phyloP scores from a whole-genome alignment of 1,140 invertebrate species.

The Dinoponera quadriceps region DNA sequence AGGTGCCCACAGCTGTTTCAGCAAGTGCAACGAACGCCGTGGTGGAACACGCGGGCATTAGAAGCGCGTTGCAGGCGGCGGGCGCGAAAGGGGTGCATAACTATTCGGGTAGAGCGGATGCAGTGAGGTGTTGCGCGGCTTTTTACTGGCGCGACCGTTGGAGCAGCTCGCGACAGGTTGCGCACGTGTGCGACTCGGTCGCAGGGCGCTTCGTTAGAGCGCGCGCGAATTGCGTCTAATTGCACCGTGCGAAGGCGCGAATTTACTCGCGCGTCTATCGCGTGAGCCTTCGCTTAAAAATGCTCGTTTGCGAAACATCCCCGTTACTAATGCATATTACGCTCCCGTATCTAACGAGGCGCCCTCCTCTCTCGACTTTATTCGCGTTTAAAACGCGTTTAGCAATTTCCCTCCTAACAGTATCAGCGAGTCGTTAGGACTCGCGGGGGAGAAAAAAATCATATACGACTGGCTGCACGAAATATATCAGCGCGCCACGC shows the following conservation, averaged over 20 bases:
- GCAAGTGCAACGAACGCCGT: slow-evolving; percentile 81
- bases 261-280: neutral
- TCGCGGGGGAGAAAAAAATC: neutral
- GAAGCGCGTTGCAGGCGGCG: slow-evolving; percentile 76
- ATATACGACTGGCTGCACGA: too few relatives aligned
- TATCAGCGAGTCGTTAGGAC: neutral
- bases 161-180: slow-evolving; percentile 73
- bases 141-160: slow-evolving; percentile 76
- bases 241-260: neutral
- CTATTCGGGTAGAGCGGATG: slow-evolving; percentile 74
- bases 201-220: slow-evolving; percentile 10
- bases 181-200: slow-evolving; percentile 36
- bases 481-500: neutral
- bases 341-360: too few relatives aligned
- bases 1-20: slow-evolving; percentile 83
- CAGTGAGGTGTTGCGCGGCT: slow-evolving; percentile 68
- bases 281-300: neutral
- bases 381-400: neutral
- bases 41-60: slow-evolving; percentile 79
- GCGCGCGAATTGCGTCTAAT: slow-evolving; percentile 31
- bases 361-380: too few relatives aligned
- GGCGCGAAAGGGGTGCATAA: slow-evolving; percentile 79
- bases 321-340: neutral
- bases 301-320: neutral
- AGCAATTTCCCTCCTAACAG: neutral